phyloP scores from a whole-genome alignment of 92 coral and sea anemone genomes.

The Palythoa grandis region DNA sequence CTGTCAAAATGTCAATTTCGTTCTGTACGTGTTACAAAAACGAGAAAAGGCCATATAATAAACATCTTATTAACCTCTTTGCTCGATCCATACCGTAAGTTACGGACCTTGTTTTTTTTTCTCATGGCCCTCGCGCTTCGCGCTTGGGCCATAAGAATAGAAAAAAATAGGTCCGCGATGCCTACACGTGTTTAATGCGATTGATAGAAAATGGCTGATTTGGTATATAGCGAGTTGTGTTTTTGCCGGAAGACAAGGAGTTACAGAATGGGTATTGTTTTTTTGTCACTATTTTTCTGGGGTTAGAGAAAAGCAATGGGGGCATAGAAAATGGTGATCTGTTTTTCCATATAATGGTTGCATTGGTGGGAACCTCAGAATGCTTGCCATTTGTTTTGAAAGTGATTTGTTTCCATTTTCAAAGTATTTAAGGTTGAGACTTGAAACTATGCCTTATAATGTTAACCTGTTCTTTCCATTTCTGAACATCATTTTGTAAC shows the following conservation, averaged over 20 bases:
- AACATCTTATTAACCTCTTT: too few relatives aligned
- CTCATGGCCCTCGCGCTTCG: too few relatives aligned
- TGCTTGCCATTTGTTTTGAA: background rate
- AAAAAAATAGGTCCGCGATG: conserved; percentile 15
- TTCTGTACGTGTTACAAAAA: too few relatives aligned
- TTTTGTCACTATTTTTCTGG: background rate
- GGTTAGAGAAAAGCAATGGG: background rate
- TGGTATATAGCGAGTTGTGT: background rate
- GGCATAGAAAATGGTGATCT: background rate
- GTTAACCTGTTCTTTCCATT: too few relatives aligned
- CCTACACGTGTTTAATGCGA: background rate
- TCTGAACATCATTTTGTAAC: too few relatives aligned
- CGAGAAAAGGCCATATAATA: too few relatives aligned
- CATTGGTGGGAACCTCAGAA: background rate
- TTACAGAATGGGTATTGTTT: background rate
- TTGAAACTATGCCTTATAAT: too few relatives aligned
- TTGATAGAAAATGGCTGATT: background rate
- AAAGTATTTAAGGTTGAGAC: too few relatives aligned
- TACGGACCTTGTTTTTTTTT: too few relatives aligned
- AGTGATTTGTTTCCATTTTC: conserved; percentile 10
- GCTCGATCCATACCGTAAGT: too few relatives aligned
- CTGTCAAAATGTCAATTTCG: too few relatives aligned
- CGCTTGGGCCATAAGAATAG: too few relatives aligned
- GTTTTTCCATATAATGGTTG: background rate
- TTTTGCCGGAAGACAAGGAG: background rate